phyloP scores from a whole-genome alignment of 2,113 vertebrate species.

The Vidua macroura region DNA sequence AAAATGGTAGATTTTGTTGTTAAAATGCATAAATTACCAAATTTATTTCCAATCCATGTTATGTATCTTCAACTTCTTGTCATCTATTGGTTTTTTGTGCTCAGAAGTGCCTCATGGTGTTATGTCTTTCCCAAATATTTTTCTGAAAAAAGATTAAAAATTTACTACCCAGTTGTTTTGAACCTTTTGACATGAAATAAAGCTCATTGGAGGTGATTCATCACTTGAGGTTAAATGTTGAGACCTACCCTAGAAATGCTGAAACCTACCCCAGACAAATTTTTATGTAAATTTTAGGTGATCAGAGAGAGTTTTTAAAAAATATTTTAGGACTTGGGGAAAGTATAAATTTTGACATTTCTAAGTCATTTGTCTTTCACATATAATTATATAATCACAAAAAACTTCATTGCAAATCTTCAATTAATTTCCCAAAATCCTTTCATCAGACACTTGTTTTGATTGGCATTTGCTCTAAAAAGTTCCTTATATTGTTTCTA shows the following conservation, averaged over 20 bases:
- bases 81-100: background rate
- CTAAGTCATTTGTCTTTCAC: background rate
- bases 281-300: background rate
- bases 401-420: background rate
- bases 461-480: background rate
- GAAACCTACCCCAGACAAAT: background rate
- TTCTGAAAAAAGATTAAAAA: background rate
- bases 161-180: background rate
- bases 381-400: background rate
- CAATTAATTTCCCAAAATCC: background rate
- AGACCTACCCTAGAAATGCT: background rate
- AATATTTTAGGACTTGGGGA: background rate
- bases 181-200: rapidly evolving
- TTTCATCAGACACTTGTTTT: background rate
- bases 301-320: background rate
- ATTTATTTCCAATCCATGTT: background rate
- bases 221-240: background rate
- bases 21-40: background rate
- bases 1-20: background rate
- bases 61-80: background rate
- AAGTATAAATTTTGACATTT: background rate
- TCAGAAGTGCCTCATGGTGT: background rate
- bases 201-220: background rate
- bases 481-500: background rate
- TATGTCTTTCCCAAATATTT: background rate